These are phyloP conservation scores for Pseudomugil tenellus DNA, from an alignment of 2,797 vertebrate species.

Conservation along the genomic window DNA sequence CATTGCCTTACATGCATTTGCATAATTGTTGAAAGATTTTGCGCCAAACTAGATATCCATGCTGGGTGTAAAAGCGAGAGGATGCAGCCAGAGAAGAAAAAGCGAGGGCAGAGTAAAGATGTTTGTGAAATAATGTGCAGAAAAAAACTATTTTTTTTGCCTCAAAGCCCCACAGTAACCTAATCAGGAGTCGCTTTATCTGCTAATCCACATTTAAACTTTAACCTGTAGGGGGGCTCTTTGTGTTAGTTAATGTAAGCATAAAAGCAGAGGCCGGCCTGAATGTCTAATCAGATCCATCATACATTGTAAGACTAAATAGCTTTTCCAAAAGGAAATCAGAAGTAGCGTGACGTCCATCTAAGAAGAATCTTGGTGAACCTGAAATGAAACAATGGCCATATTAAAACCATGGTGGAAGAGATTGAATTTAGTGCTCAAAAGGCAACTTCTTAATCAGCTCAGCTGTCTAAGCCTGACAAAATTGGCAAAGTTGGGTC, in stretches of 20 bases:
- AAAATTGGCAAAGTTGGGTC: conserved; percentile 69
- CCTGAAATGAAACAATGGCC: conserved; percentile 79
- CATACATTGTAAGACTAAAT: conserved; percentile 93
- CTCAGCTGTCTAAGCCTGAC: conserved; percentile 78
- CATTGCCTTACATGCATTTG: conserved; percentile 92
- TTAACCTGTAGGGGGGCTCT: conserved; percentile 98
- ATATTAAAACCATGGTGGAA: conserved; percentile 72
- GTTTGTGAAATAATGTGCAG: conserved; percentile 89
- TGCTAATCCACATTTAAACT: conserved; percentile 99
- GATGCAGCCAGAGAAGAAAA: conserved; percentile 78
- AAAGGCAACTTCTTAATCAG: conserved; percentile 85
- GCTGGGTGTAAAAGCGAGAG: conserved; percentile 85
- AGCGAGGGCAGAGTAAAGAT: conserved; percentile 82
- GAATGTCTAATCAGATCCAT: conserved; percentile 99
- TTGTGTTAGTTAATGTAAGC: conserved; percentile 98
- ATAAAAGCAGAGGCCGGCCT: conserved; percentile 89
- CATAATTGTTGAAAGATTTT: conserved; percentile 99
- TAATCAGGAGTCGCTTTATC: conserved; percentile 95
- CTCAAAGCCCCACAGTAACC: conserved; percentile 90
- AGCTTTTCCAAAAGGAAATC: conserved; percentile 89
- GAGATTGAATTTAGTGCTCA: conserved; percentile 80
- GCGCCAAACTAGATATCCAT: conserved; percentile 94
- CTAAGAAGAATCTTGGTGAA: conserved; percentile 61
- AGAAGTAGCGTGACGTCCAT: conserved; percentile 90
- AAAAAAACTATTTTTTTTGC: conserved; percentile 86